Percentiles rank a stretch among this genome's conserved stretches.
Evolutionary conservation across 2,888 invertebrate genomes (phyloP).

Genomic region (Lepetodrilus schrolli): DNA sequence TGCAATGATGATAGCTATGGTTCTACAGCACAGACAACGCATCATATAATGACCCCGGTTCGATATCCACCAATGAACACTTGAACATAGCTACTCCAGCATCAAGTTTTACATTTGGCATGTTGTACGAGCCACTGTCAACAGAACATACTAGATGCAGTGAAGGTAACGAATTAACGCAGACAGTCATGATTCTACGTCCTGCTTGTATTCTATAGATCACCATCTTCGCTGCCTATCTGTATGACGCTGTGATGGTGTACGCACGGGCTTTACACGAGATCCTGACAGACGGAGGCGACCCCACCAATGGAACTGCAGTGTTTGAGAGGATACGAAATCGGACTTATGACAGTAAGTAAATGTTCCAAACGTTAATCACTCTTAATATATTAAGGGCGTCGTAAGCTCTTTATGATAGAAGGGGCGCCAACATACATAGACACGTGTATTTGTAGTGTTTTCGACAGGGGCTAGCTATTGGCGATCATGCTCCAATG

Average conservation of each 20-base stretch:
- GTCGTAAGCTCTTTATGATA: background rate
- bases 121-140: too few relatives aligned
- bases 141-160: too few relatives aligned
- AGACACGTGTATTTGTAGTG: background rate
- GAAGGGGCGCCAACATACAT: background rate
- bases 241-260: slow-evolving; percentile 90
- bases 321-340: slow-evolving; percentile 85
- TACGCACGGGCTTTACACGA: slow-evolving; percentile 86
- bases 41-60: too few relatives aligned
- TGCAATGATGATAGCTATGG: too few relatives aligned
- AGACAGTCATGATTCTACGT: too few relatives aligned
- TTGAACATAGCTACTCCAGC: too few relatives aligned
- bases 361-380: slow-evolving; percentile 12
- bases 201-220: slow-evolving; percentile 81
- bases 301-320: slow-evolving; percentile 81
- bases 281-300: slow-evolving; percentile 82
- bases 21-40: too few relatives aligned
- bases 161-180: too few relatives aligned
- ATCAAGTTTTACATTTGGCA: too few relatives aligned
- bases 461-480: too few relatives aligned
- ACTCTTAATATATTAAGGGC: background rate
- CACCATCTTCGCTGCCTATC: slow-evolving; percentile 81
- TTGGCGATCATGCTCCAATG: too few relatives aligned
- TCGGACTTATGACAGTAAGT: slow-evolving; percentile 78
- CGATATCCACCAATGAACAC: too few relatives aligned